Conservation (phyloP, 2,113 vertebrate genomes). For the Nymphicus hollandicus region DNA sequence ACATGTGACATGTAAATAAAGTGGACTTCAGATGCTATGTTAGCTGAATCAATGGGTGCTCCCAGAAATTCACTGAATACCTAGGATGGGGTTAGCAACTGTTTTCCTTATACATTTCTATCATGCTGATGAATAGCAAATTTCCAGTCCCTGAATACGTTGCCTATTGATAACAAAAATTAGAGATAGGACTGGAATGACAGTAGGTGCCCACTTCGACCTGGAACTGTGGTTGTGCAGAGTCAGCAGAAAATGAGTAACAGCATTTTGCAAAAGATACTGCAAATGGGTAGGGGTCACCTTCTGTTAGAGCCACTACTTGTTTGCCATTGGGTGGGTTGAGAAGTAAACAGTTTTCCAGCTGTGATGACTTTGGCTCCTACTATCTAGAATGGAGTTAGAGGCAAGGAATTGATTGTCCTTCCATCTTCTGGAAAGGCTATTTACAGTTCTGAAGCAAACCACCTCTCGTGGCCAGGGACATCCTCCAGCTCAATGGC, state of each 20-base stretch:
- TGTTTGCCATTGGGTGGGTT: background rate
- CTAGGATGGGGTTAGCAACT: background rate
- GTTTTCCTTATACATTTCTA: background rate
- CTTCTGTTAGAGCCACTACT: background rate
- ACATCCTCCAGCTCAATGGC: background rate
- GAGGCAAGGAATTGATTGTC: background rate
- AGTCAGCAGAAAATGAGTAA: background rate
- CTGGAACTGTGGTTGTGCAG: background rate
- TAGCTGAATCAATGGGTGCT: background rate
- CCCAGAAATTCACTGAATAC: background rate
- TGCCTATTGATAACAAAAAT: background rate
- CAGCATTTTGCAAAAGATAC: background rate
- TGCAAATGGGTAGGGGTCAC: background rate
- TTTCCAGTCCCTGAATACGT: background rate
- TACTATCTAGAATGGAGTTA: background rate
- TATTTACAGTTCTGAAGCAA: background rate
- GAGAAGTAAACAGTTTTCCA: background rate
- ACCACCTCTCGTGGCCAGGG: background rate
- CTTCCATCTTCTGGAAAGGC: background rate
- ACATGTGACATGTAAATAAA: background rate
- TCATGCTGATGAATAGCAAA: background rate
- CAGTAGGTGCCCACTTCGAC: background rate
- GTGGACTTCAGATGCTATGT: background rate
- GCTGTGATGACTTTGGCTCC: background rate
- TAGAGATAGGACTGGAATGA: background rate